These are phyloP conservation scores for Boulengeromyrus knoepffleri DNA, from an alignment of 2,113 vertebrate species.

Conservation along the genomic window DNA sequence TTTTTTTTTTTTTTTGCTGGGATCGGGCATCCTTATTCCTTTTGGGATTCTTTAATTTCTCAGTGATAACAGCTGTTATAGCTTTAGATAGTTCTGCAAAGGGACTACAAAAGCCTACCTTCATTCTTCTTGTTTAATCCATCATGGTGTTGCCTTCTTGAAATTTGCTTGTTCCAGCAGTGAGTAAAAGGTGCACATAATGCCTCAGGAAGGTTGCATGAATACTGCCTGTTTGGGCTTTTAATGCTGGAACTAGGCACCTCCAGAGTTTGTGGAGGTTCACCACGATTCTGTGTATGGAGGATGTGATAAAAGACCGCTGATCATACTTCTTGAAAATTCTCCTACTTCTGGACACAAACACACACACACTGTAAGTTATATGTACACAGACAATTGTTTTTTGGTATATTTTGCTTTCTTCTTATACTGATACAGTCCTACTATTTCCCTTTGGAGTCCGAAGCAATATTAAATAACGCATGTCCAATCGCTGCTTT, in stretches of 20 bases:
- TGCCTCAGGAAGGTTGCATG: neutral
- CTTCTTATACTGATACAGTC: neutral
- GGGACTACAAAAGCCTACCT: neutral
- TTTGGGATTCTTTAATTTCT: neutral
- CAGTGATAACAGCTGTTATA: neutral
- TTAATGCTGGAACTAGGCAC: neutral
- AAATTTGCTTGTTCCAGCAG: neutral
- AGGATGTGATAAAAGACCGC: neutral
- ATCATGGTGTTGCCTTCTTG: neutral
- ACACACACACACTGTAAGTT: neutral
- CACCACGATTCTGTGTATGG: neutral
- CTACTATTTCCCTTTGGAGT: neutral
- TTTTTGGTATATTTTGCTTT: neutral
- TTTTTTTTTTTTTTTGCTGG: neutral
- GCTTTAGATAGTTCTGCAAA: slow-evolving; percentile 1
- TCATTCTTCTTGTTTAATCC: neutral
- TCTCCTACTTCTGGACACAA: neutral
- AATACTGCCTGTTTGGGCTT: neutral
- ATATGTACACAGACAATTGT: neutral
- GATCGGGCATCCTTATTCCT: neutral
- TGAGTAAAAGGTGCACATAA: neutral
- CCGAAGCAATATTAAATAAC: neutral
- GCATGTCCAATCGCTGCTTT: neutral
- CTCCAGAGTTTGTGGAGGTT: neutral
- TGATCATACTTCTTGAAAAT: neutral